Evolutionary conservation across 2,797 vertebrate species (phyloP).

Genomic region (Zalophus californianus): DNA sequence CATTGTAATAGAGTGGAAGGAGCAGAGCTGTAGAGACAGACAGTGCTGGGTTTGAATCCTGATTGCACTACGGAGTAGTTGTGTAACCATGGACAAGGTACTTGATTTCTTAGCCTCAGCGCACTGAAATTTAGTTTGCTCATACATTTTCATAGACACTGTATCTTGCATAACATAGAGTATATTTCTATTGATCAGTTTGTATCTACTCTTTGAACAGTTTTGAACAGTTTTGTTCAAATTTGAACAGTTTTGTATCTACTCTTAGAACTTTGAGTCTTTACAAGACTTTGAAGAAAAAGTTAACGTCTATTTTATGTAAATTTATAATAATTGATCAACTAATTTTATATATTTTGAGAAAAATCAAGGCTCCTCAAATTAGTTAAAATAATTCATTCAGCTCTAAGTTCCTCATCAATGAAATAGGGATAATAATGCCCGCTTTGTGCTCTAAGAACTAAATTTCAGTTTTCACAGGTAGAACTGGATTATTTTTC

Average conservation of each 20-base stretch:
- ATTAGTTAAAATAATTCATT: conserved; percentile 40
- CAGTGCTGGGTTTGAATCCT: neutral
- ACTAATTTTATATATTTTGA: conserved; percentile 40
- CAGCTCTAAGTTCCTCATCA: neutral
- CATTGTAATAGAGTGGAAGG: neutral
- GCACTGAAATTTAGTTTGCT: neutral
- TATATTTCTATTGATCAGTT: neutral
- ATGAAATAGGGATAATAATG: neutral
- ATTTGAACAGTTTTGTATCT: neutral
- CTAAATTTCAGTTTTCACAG: neutral
- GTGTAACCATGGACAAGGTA: neutral
- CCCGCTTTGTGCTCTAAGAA: neutral
- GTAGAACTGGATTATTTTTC: conserved; percentile 26
- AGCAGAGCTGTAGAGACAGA: neutral
- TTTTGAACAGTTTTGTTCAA: too few relatives aligned
- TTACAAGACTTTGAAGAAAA: conserved; percentile 19
- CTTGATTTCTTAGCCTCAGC: neutral
- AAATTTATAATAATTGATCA: neutral
- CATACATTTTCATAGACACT: neutral
- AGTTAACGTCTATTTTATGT: neutral
- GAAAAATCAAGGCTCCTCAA: neutral
- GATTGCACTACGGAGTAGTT: neutral
- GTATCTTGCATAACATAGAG: neutral
- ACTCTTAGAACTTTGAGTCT: neutral
- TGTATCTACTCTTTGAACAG: neutral